Evolutionary conservation across 2,888 invertebrate genomes (phyloP), one percentile per base, ranked within the genome.

Genomic region (Mechanitis mazaeus): DNA sequence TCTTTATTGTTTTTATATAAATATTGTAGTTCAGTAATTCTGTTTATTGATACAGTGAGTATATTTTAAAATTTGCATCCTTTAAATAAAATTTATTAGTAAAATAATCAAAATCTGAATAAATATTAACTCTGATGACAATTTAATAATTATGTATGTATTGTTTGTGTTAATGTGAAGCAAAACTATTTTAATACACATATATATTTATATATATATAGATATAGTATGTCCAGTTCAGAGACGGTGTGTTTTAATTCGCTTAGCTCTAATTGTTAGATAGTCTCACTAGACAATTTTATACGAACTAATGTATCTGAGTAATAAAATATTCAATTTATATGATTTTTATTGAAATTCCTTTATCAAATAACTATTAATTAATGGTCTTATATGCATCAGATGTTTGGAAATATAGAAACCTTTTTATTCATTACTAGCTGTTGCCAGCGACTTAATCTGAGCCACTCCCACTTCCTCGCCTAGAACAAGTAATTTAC

Each of bases 261-360:
- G 78, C 77, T 78, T 83, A 79, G 77, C 71, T 77, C 75, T 83
- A 79, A 81, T 80, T 79, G 72, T 79, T 83, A 83, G 78, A 81
- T 84, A 83, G 82, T 78, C 76, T 80, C 80, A 80, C 75, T 84
- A 81, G 82, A 83, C 80, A 84, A 82, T 83, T 85, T 83, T 79
- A 84, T 82, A 78, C 79, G 75, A 84, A 78, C 80, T 20, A 50
- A 75, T 84, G 80, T 83, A 83, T 82, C 82, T 83, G 76, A 82
- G 77, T 75, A 85, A 83, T 84, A 83, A 85, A 84, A 71, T 76
- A 75, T 70, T 66, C 65, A 69, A 63, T 11, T 61, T 11, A 50
- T n/a, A 12, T 54, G 45, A 55, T 56, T 54, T 46, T 47, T 58
- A n/a, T 33, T 47, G 2, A 2, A 50, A 7, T 2, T 28, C 6